A percentile compares a stretch with the other conserved stretches of the same genome.
phyloP scores from a whole-genome alignment of 1,140 invertebrate genomes.

The Leptoteleia sp. region DNA sequence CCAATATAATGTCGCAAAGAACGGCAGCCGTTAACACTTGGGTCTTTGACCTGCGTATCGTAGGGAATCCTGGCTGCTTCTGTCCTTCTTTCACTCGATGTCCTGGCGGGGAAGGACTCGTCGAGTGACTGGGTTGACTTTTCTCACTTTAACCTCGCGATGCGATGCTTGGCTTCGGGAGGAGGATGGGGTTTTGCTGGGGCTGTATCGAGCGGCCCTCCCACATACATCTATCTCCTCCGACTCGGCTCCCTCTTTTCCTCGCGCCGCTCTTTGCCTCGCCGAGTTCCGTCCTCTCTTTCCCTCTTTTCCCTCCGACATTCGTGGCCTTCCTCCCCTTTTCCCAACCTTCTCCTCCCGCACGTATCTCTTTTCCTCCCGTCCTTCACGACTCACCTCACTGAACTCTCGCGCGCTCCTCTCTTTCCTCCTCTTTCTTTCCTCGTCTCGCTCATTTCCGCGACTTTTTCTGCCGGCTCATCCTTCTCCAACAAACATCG shows the following conservation, averaged over 20 bases:
- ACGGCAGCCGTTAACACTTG: slow-evolving; percentile 59
- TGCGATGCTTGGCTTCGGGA: slow-evolving; percentile 80
- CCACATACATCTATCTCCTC: slow-evolving; percentile 82
- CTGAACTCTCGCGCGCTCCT: slow-evolving; percentile 37
- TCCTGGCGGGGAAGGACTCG: slow-evolving; percentile 75
- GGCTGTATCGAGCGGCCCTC: slow-evolving; percentile 82
- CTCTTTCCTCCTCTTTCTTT: slow-evolving; percentile 66
- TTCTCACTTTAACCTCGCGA: slow-evolving; percentile 81
- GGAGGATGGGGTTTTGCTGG: slow-evolving; percentile 79
- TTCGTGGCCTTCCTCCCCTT: slow-evolving; percentile 77
- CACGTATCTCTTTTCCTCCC: slow-evolving; percentile 71
- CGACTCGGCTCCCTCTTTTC: slow-evolving; percentile 75
- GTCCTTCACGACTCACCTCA: slow-evolving; percentile 74
- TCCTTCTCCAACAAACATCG: slow-evolving; percentile 48
- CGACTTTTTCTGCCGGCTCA: slow-evolving; percentile 38
- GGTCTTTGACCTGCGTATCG: slow-evolving; percentile 67
- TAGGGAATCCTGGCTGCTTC: slow-evolving; percentile 61
- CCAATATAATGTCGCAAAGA: slow-evolving; percentile 36
- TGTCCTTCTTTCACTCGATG: slow-evolving; percentile 65
- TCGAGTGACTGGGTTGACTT: slow-evolving; percentile 80
- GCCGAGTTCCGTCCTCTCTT: slow-evolving; percentile 71
- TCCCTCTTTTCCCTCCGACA: slow-evolving; percentile 79
- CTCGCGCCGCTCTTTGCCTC: slow-evolving; percentile 68
- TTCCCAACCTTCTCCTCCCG: slow-evolving; percentile 73
- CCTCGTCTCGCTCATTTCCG: slow-evolving; percentile 33